Base-by-base conservation (phyloP, 2,888 invertebrate species). In the Xestoiulus laeticollis region DNA sequence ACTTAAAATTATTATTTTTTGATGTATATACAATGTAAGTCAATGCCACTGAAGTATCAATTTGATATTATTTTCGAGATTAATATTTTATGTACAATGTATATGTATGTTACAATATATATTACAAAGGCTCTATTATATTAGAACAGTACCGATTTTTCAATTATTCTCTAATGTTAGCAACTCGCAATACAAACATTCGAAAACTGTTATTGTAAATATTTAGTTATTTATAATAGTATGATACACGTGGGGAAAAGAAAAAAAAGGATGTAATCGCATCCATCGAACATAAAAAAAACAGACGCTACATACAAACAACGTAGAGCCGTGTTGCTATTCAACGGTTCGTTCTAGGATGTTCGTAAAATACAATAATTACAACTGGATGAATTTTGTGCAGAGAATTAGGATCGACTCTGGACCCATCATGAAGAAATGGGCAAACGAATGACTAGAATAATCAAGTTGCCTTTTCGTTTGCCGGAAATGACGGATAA, bases 371-470 rank as follows among this genome's bases (percentile, higher is more conserved):
- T 78, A 78, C 78, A 78, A 78, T 78, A 78, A 78, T 78, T 78
- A 78, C 78, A 78, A 78, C 30, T 78, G 78, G 78, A 78, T 78
- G 78, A 78, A 78, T 78, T 78, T 68, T 32, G 78, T 78, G 78
- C 78, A 78, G 30, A 30, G 78, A 30, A n/a, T 26, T 78, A 6
- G 78, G 78, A 30, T 78, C 78, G 26, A 32, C 78, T 78, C 30
- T 16, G 59, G 14, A 78, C 30, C 30, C 78, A 78, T 78, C 78
- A 78, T 14, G 26, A 78, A 78, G 1, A 78, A 26, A 16, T 26
- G 59, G 30, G 78, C 78, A 78, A 78, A 78, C 26, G 78, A 78
- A 32, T 78, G 78, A 78, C 78, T 78, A 78, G 78, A 59, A 78
- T 78, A 78, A 78, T 26, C 78, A 78, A 78, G 30, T 78, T 78